Evolutionary conservation across 1,140 invertebrate genomes (phyloP).

Genomic region (Melanaphis sacchari): DNA sequence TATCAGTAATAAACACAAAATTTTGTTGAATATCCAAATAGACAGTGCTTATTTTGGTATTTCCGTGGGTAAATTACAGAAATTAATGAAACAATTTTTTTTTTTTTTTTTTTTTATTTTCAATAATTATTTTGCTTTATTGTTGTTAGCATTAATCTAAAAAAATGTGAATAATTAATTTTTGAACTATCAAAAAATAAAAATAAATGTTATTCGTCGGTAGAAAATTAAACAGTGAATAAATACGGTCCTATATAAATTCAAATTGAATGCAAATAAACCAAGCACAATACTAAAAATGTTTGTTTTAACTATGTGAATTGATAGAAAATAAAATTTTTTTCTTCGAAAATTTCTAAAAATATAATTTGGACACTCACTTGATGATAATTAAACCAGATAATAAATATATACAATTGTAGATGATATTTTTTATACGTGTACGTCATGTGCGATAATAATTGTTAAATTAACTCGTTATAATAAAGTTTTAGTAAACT

Average conservation of each 20-base stretch:
- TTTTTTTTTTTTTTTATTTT: too few species aligned
- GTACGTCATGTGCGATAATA: not conserved
- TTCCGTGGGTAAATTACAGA: not conserved
- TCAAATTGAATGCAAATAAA: not conserved
- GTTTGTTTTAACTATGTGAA: not conserved
- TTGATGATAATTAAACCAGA: not conserved
- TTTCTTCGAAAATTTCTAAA: not conserved
- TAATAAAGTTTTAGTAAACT: not conserved
- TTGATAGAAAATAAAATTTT: not conserved
- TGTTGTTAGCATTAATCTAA: not conserved
- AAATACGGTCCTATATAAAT: not conserved
- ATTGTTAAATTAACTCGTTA: not conserved
- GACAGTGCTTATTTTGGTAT: not conserved
- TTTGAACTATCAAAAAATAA: not conserved
- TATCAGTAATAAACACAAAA: not conserved
- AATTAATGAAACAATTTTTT: not conserved
- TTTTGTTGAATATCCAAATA: too few species aligned
- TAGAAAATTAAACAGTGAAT: not conserved
- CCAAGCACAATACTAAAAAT: not conserved
- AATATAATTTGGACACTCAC: not conserved
- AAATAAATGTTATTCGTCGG: not conserved
- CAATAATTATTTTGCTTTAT: not conserved
- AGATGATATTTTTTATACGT: not conserved
- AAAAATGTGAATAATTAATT: too few species aligned
- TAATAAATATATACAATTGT: not conserved